Evolutionary conservation across 2,888 invertebrate genomes (phyloP).

Genomic region (Apotomis capreana): DNA sequence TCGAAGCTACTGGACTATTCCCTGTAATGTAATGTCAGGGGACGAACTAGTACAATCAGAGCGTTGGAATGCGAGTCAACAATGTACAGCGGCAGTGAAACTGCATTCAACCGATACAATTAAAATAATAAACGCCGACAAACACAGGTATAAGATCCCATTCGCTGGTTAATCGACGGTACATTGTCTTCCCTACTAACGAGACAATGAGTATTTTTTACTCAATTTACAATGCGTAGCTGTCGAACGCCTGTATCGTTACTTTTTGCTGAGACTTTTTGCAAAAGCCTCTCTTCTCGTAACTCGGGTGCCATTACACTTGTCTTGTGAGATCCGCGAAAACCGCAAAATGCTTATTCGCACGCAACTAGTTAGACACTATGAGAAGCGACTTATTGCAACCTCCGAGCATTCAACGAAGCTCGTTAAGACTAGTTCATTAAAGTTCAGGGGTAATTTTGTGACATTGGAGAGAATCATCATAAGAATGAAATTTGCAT

Average conservation of each 20-base stretch:
- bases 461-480: conserved; percentile 40
- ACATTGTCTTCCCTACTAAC: conserved; percentile 77
- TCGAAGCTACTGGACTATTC: conserved; percentile 3
- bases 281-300: conserved; percentile 54
- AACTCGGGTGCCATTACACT: conserved; percentile 53
- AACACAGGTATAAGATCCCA: conserved; percentile 73
- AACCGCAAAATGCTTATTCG: conserved; percentile 70
- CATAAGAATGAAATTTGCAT: conserved; percentile 40
- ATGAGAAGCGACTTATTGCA: conserved; percentile 48
- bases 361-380: conserved; percentile 62
- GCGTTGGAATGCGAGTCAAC: conserved; percentile 67
- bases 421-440: conserved; percentile 34
- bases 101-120: conserved; percentile 77
- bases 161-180: conserved; percentile 71
- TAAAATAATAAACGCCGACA: conserved; percentile 73
- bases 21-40: conserved; percentile 22
- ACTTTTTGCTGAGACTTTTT: conserved; percentile 56
- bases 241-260: conserved; percentile 63
- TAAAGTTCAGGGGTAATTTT: conserved; percentile 38
- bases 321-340: conserved; percentile 64
- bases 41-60: conserved; percentile 38
- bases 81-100: conserved; percentile 72
- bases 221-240: conserved; percentile 67
- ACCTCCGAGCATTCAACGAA: conserved; percentile 16
- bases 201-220: conserved; percentile 75